These are phyloP conservation scores for Glaucidium brasilianum DNA, from an alignment of 2,113 vertebrate genomes.

Conservation along the genomic window DNA sequence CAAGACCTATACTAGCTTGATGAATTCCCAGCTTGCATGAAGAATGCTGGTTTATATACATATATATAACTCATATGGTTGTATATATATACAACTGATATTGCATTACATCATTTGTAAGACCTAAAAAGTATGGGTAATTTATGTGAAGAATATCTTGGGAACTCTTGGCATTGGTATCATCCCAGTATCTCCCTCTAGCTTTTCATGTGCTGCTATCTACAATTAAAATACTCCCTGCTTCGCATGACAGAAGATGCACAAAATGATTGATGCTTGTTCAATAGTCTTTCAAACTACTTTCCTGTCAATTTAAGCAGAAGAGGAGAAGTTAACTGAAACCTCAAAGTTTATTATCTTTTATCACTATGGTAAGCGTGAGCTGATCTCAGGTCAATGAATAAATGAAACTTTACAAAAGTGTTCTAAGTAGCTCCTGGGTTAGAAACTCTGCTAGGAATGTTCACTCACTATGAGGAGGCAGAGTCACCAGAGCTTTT, in stretches of 20 bases:
- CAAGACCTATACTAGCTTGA: neutral
- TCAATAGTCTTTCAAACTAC: neutral
- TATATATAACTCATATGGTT: neutral
- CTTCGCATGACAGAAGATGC: neutral
- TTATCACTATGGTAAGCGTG: accelerated
- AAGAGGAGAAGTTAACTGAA: neutral
- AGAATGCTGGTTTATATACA: neutral
- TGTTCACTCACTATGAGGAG: neutral
- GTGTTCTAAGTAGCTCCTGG: neutral
- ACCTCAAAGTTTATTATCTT: neutral
- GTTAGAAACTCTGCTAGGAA: neutral
- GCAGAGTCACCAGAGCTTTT: neutral
- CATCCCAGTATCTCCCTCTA: neutral
- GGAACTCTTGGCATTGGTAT: neutral
- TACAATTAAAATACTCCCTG: neutral
- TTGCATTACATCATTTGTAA: neutral
- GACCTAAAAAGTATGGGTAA: neutral
- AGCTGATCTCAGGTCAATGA: neutral
- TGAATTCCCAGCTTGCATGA: neutral
- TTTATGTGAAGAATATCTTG: neutral
- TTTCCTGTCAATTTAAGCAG: neutral
- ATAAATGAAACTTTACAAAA: neutral
- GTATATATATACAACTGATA: neutral
- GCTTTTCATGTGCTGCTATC: neutral
- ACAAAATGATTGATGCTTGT: neutral